Conservation (phyloP, 2,797 vertebrate species). For the Phoebastria nigripes region DNA sequence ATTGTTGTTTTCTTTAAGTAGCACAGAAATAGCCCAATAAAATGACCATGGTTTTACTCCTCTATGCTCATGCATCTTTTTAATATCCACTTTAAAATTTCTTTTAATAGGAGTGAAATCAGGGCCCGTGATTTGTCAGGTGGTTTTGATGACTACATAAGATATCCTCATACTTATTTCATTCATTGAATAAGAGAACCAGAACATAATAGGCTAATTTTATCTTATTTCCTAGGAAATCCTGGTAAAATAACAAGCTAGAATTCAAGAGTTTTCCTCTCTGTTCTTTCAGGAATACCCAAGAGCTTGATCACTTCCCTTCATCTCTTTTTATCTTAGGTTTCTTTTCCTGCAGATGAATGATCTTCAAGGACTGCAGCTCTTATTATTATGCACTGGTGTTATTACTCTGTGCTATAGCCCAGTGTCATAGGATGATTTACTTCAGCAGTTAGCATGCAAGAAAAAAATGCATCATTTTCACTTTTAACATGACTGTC, state of each 20-base stretch:
- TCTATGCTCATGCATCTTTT: not conserved
- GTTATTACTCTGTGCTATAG: constrained; percentile 3
- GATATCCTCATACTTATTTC: not conserved
- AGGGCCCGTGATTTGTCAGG: not conserved
- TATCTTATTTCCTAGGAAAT: not conserved
- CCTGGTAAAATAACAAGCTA: not conserved
- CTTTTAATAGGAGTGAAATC: not conserved
- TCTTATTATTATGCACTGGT: not conserved
- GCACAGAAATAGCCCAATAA: not conserved
- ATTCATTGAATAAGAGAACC: not conserved
- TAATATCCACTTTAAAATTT: not conserved
- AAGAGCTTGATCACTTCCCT: not conserved
- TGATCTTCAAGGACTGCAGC: not conserved
- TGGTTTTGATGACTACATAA: not conserved
- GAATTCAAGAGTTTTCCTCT: not conserved
- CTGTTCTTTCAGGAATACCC: not conserved
- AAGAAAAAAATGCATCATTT: not conserved
- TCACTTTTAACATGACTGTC: constrained; percentile 17
- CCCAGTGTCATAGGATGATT: constrained; percentile 9
- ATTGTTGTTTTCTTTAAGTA: not conserved
- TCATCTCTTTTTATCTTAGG: not conserved
- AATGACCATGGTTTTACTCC: not conserved
- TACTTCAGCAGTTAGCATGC: not conserved
- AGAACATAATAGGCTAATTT: not conserved
- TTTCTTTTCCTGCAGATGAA: not conserved